Base-by-base conservation (phyloP, 1,140 invertebrate species). In the Macrobrachium rosenbergii region DNA sequence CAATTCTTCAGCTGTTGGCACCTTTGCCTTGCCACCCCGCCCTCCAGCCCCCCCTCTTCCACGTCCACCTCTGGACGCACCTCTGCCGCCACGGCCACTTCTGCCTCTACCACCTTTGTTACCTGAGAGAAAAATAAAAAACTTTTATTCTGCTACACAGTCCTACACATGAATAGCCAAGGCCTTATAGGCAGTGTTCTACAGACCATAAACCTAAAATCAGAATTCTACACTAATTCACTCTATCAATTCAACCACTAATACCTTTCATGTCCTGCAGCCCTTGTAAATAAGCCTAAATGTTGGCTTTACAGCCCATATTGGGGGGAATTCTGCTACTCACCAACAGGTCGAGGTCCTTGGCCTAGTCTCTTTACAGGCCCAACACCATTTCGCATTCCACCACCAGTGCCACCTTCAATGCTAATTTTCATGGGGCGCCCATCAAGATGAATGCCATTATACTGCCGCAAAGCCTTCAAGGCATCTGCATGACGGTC, bases 401-500 rank as follows among this genome's bases (percentile, higher is more conserved):
- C 78, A 12, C 43, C 72, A 21, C 64, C 76, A 95, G 96, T 73
- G 96, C 97, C 16, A 96, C 96, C 83, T 98, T 93, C 92, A 97
- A 89, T 72, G 16, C 75, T 96, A 90, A 99, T 99, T 89, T 96
- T 97, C 98, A 99, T 99, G 75, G 98, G 96, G 76, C 97, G 94
- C 76, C 96, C 98, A 94, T 99, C 98, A 75, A 99, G 93, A 23
- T 98, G 98, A 63, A 99, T 97, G 88, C 97, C 97, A 93, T 99
- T 98, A 92, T 99, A 99, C 92, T 99, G 97, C 92, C 98, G 98
- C 95, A 99, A 96, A 16, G 98, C 98, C 92, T 98, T 97, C 43
- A 98, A 94, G 1, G 98, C 98, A 94, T 99, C 98, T 89, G 95
- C 93, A 91, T 95, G 94, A 91, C 97, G 94, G 91, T 98, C 97